phyloP scores from a whole-genome alignment of 2,113 vertebrate genomes.

The Entomyzon cyanotis region DNA sequence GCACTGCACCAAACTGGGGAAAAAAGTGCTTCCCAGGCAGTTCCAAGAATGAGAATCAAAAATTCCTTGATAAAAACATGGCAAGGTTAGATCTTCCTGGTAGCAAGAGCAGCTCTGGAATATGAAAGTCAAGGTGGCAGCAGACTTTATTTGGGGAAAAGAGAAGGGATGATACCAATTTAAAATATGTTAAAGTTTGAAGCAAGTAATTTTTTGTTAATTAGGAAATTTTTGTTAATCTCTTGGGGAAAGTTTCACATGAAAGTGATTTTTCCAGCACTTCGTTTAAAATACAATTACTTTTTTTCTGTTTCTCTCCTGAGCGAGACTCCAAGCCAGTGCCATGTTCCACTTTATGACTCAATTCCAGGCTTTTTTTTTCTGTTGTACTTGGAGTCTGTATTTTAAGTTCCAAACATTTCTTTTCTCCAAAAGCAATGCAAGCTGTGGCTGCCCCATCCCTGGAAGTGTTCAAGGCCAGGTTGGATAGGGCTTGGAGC shows the following conservation, averaged over 20 bases:
- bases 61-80: neutral
- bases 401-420: neutral
- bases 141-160: neutral
- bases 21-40: neutral
- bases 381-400: neutral
- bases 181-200: neutral
- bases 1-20: neutral
- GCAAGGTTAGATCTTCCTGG: neutral
- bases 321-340: neutral
- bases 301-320: neutral
- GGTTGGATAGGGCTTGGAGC: neutral
- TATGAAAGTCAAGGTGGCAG: neutral
- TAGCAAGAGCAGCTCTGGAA: neutral
- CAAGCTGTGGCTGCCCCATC: neutral
- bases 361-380: neutral
- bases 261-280: neutral
- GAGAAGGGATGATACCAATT: neutral
- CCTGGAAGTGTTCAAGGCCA: neutral
- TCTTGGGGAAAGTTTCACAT: neutral
- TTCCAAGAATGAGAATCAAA: neutral
- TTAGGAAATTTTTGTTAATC: neutral
- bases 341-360: neutral
- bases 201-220: neutral
- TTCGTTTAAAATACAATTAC: neutral
- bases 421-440: neutral